These are phyloP conservation scores for Catagonus wagneri DNA, from an alignment of 2,113 vertebrate genomes.

Conservation along the genomic window DNA sequence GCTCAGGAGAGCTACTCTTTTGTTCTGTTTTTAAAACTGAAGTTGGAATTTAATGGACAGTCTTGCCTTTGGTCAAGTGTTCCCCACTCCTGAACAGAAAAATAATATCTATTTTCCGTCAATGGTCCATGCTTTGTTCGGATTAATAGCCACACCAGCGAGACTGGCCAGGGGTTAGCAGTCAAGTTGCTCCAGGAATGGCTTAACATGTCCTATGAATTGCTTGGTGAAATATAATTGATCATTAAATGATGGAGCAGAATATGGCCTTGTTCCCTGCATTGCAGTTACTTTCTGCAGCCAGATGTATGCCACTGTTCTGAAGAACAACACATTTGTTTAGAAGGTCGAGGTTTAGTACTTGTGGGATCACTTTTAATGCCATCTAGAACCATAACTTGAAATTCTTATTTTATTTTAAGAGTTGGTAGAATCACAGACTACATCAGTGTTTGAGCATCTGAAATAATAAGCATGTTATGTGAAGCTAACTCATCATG, in stretches of 20 bases:
- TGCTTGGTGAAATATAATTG: conserved; percentile 61
- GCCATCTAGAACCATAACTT: conserved; percentile 37
- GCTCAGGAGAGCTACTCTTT: conserved; percentile 53
- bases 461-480: neutral
- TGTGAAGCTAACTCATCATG: conserved; percentile 33
- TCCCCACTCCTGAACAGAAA: neutral
- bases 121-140: neutral
- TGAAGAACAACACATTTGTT: conserved; percentile 38
- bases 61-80: conserved; percentile 4
- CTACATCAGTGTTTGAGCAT: neutral
- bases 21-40: neutral
- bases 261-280: neutral
- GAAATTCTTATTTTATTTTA: conserved; percentile 37
- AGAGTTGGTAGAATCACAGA: conserved; percentile 7
- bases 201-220: conserved; percentile 56
- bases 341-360: conserved; percentile 50
- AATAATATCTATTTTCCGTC: neutral
- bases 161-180: conserved; percentile 18
- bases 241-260: conserved; percentile 62
- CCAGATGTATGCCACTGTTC: conserved; percentile 12
- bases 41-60: neutral
- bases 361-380: conserved; percentile 62
- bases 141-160: conserved; percentile 9
- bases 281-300: conserved; percentile 64
- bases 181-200: conserved; percentile 21